A percentile compares a stretch with the other conserved stretches of the same genome.
Conservation (phyloP, 23 tunicate species). For the Ascidia mentula region DNA sequence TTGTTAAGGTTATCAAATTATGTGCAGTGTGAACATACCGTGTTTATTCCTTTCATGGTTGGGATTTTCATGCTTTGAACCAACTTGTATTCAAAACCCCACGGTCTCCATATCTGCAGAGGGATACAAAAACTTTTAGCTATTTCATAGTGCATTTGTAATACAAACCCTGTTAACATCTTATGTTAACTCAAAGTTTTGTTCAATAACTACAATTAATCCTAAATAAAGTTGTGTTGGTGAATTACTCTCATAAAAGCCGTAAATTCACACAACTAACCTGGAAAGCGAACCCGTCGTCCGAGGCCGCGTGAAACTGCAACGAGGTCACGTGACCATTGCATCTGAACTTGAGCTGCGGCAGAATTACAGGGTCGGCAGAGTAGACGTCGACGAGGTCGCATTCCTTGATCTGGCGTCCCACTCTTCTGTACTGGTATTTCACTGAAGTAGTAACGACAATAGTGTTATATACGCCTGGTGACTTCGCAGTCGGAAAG, state of each 20-base stretch:
- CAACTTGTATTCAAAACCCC: slow-evolving; percentile 28
- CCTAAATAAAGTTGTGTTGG: no score
- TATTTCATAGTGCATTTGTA: no score
- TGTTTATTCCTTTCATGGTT: slow-evolving; percentile 5
- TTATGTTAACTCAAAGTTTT: no score
- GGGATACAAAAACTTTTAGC: no score
- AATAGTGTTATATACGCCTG: no score
- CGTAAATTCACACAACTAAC: not conserved
- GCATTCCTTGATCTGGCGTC: not conserved
- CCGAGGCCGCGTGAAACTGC: slow-evolving; percentile 18
- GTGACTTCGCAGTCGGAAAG: no score
- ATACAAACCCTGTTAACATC: no score
- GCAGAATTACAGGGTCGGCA: slow-evolving; percentile 22
- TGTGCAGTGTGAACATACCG: slow-evolving; percentile 1
- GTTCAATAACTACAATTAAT: no score
- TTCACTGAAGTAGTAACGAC: no score
- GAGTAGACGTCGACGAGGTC: not conserved
- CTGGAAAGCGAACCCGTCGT: slow-evolving; percentile 16
- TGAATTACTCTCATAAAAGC: no score
- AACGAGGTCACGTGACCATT: slow-evolving; percentile 15
- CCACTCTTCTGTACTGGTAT: slow-evolving; percentile 12
- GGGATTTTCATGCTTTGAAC: not conserved
- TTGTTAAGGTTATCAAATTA: not conserved
- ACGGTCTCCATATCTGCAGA: slow-evolving; percentile 30
- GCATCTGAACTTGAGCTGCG: slow-evolving; percentile 14